Percentiles rank a stretch among this genome's conserved stretches.
These are phyloP conservation scores for Argynnis bischoffii DNA, from an alignment of 2,888 invertebrate species.

Conservation along the genomic window DNA sequence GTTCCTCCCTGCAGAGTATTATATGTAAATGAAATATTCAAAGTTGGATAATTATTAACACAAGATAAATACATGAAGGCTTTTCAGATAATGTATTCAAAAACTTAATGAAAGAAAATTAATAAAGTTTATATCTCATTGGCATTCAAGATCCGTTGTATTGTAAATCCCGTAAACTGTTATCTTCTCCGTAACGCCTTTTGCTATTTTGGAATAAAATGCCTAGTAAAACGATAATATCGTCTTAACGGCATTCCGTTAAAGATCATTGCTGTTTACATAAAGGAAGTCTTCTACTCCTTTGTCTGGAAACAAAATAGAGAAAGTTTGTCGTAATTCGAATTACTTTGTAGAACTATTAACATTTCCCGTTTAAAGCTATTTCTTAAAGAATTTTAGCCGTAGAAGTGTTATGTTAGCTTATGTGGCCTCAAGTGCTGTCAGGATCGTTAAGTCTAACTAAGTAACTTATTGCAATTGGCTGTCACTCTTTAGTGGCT, in stretches of 20 bases:
- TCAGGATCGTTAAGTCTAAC: constrained; percentile 10
- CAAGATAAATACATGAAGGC: not conserved
- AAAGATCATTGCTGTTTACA: constrained; percentile 41
- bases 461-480: not conserved
- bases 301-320: constrained; percentile 38
- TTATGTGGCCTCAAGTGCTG: constrained; percentile 8
- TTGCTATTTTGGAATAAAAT: constrained; percentile 36
- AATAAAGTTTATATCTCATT: constrained; percentile 22
- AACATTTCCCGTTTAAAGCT: constrained; percentile 22
- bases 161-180: constrained; percentile 35
- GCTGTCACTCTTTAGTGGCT: not conserved
- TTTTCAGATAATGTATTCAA: not conserved
- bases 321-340: constrained; percentile 34
- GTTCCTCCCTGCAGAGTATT: too few relatives aligned
- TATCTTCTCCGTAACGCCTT: constrained; percentile 37
- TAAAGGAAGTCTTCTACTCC: constrained; percentile 37
- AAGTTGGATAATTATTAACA: constrained; percentile 4
- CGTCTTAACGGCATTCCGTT: constrained; percentile 41
- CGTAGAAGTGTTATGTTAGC: constrained; percentile 2
- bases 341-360: constrained; percentile 33
- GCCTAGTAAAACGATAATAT: constrained; percentile 42
- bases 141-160: constrained; percentile 30
- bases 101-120: constrained; percentile 20
- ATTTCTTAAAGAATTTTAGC: constrained; percentile 20
- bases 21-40: not conserved